Evolutionary conservation across 2,797 vertebrate species (phyloP), one percentile per base, ranked within the genome.

Genomic region (Triplophysa yarkandensis): DNA sequence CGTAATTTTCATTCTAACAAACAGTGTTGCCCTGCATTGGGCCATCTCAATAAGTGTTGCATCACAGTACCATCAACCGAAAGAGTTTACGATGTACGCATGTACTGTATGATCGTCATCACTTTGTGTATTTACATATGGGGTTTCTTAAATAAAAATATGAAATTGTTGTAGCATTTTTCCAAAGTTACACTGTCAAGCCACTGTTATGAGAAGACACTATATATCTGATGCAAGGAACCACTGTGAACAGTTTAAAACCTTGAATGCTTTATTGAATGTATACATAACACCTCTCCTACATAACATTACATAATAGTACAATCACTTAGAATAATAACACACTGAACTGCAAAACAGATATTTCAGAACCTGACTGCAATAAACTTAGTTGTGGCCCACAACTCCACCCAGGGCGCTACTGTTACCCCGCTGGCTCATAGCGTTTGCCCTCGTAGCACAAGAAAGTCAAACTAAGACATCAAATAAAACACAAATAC

Each of bases 241-340:
- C 6, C 10, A 46, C 44, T n/a, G n/a, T 5, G 2, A 14, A 62
- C 36, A 61, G 77, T 87, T 90, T 87, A 88, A 91, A 92, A 89
- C 89, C 90, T 91, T 92, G 92, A 92, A 92, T 92, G 86, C 89
- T 94, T 94, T 94, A 94, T 93, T 94, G 88, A 94, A 93, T 92
- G 90, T 89, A 91, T 93, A 93, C 91, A 88, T 91, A 87, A 92
- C 91, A 92, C 87, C 92, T 92, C 88, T 91, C 90, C 91, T 93
- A 93, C 91, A 91, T 86, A 75, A 82, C 86, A 86, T 90, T 91
- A 93, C 91, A 90, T 89, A 92, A 93, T 90, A 88, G 86, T 93
- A 94, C 92, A 92, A 92, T 92, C 90, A 93, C 91, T 89, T 89
- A 88, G 62, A 83, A 81, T 90, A 90, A 88, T 89, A 91, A 90